Conservation (phyloP, 2,797 vertebrate genomes). For the Bovichtus variegatus region DNA sequence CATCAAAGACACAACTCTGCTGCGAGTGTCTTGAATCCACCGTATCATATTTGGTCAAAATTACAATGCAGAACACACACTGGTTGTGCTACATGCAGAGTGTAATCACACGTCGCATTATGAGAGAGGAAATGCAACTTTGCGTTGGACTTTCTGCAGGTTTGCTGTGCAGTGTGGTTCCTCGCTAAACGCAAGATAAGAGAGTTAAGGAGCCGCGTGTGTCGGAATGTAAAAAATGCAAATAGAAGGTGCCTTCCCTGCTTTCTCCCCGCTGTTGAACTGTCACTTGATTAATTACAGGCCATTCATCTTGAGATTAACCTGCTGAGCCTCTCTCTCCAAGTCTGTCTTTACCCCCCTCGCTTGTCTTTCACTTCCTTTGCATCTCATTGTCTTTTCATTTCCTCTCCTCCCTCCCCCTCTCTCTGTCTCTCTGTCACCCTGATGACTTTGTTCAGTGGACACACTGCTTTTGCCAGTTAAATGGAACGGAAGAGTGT, state of each 20-base stretch:
- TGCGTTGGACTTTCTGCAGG: not conserved
- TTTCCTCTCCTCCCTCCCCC: conserved; percentile 23
- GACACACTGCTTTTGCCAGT: conserved; percentile 13
- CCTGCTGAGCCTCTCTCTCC: conserved; percentile 55
- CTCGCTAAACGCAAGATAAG: conserved; percentile 43
- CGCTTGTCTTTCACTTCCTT: conserved; percentile 32
- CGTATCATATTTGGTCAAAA: conserved; percentile 14
- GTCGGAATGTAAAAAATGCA: conserved; percentile 51
- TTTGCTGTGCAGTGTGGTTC: conserved; percentile 9
- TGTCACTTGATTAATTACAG: conserved; percentile 74
- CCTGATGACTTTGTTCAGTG: conserved; percentile 42
- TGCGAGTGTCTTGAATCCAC: conserved; percentile 16
- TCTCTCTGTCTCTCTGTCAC: conserved; percentile 12
- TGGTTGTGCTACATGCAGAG: not conserved
- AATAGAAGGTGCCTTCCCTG: conserved; percentile 37
- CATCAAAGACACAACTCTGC: not conserved
- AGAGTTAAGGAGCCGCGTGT: conserved; percentile 34
- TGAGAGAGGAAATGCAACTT: conserved; percentile 2
- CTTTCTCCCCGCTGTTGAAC: conserved; percentile 44
- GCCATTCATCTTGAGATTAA: conserved; percentile 66
- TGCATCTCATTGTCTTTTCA: conserved; percentile 47
- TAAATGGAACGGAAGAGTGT: conserved; percentile 39
- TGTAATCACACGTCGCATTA: conserved; percentile 29
- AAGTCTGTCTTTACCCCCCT: conserved; percentile 16
- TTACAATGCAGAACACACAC: conserved; percentile 18